Evolutionary conservation across 1,140 invertebrate genomes (phyloP), one percentile per base, ranked within the genome.

Genomic region (Drosophila kohkoa): DNA sequence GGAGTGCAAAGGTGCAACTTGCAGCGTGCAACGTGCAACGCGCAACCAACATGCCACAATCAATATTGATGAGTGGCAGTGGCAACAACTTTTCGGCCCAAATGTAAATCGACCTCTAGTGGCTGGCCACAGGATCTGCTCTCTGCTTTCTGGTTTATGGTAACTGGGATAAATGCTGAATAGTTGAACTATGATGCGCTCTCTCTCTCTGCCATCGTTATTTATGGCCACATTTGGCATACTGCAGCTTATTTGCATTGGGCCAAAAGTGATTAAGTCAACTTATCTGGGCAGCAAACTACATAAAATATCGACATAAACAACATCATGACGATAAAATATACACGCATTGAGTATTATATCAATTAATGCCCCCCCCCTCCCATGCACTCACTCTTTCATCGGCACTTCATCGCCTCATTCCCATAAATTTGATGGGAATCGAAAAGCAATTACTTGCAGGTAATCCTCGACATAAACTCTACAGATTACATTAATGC

Each of bases 251-350:
- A 62, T 65, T 75, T 70, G 57, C 72, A 55, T 60, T 10, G 35
- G 73, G 73, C 54, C 64, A 70, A 78, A 78, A 78, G 72, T 78
- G 76, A 75, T 78, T 78, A 78, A 78, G 73, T 71, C 58, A 70
- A 70, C 67, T 71, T 73, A 68, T 68, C 71, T 74, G 20, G 3
- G 35, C 58, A 64, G 43, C 46, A 45, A 25, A 43, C 30, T 51
- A 30, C 46, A 49, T 41, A 46, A 68, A 58, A 13, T 13, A 54
- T 30, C n/a, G 11, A 41, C 52, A 59, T 16, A 49, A 55, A 46
- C 68, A 63, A 55, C 35, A 55, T 52, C 32, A 43, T 3, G 20
- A 30, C 16, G 41, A 68, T 73, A 69, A 75, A 75, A 49, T 57
- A 62, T 64, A 32, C 58, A 75, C 64, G n/a, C 41, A 35, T 51